Evolutionary conservation across 2,797 vertebrate species (phyloP).

Genomic region (Sebastes minor): DNA sequence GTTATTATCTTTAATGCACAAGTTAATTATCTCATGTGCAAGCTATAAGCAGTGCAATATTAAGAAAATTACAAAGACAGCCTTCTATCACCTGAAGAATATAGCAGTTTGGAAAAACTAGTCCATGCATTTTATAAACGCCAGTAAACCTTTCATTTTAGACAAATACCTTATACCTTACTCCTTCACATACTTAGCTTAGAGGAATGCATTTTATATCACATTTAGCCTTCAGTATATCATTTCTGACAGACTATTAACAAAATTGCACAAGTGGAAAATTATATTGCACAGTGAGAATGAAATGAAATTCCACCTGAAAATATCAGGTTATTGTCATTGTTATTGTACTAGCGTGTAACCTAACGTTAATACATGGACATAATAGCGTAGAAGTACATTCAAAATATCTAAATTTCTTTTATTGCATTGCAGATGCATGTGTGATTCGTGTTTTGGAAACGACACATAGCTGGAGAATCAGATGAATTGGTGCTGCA

Average conservation of each 20-base stretch:
- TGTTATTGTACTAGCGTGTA: not conserved
- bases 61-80: too few relatives aligned
- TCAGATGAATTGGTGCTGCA: not conserved
- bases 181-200: not conserved
- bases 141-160: not conserved
- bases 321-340: too few relatives aligned
- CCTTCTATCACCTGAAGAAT: too few relatives aligned
- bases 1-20: too few relatives aligned
- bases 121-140: too few relatives aligned
- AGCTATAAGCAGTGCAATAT: not conserved
- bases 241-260: not conserved
- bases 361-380: not conserved
- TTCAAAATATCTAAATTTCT: not conserved
- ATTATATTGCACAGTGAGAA: too few relatives aligned
- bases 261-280: too few relatives aligned
- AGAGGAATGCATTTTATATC: not conserved
- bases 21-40: not conserved
- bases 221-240: not conserved
- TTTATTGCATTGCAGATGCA: conserved; percentile 10
- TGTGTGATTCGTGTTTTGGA: not conserved
- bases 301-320: too few relatives aligned
- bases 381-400: too few relatives aligned
- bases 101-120: too few relatives aligned
- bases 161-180: not conserved
- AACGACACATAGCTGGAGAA: not conserved